Evolutionary conservation across 1,140 invertebrate species (phyloP).

Genomic region (Brachionus koreanus): DNA sequence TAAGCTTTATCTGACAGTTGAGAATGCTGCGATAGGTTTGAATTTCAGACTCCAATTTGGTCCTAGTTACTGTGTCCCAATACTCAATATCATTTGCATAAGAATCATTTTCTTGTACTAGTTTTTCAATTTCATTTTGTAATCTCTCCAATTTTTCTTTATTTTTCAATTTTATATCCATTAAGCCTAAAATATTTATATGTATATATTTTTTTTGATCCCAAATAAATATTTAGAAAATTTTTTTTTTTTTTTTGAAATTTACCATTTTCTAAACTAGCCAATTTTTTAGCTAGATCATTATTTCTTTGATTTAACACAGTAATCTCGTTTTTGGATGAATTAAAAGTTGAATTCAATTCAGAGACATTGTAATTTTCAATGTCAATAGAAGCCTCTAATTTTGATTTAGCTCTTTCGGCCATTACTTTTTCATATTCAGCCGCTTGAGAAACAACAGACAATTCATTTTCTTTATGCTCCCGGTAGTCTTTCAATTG

Average conservation of each 20-base stretch:
- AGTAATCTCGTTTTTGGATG: neutral
- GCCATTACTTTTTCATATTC: conserved; percentile 39
- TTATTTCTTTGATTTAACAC: neutral
- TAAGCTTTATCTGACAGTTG: conserved; percentile 37
- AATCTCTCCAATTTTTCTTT: neutral
- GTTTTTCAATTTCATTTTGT: neutral
- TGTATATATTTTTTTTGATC: too few relatives aligned
- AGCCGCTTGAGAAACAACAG: neutral
- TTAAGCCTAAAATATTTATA: neutral
- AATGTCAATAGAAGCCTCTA: conserved; percentile 11
- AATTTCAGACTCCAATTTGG: conserved; percentile 40
- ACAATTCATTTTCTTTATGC: conserved; percentile 30
- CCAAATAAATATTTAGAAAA: too few relatives aligned
- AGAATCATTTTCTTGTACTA: neutral
- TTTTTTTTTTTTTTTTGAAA: neutral
- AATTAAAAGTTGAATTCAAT: neutral
- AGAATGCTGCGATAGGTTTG: conserved; percentile 42
- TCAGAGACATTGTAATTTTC: neutral
- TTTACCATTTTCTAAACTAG: conserved; percentile 23
- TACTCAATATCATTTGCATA: conserved; percentile 33
- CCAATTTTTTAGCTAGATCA: neutral
- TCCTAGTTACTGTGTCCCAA: conserved; percentile 28
- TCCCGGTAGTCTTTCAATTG: conserved; percentile 24
- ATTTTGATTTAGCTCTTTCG: neutral
- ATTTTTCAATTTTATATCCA: conserved; percentile 8